Evolutionary conservation across 92 coral and sea anemone species (phyloP).

Genomic region (Isaurus tuberculatus): DNA sequence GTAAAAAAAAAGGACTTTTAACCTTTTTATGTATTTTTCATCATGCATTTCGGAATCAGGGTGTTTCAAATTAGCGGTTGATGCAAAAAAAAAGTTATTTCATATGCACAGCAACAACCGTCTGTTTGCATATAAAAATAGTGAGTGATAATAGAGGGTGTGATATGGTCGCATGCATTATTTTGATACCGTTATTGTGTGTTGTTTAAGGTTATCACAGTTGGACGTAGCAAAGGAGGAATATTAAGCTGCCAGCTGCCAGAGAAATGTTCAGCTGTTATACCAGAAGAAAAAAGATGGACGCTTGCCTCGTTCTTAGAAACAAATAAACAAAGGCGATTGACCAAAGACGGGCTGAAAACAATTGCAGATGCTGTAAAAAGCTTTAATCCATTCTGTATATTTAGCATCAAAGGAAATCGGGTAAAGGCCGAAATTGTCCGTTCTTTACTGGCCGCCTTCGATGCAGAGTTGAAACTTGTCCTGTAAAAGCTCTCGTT

Average conservation of each 20-base stretch:
- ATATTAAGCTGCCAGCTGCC: background rate
- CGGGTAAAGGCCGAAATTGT: background rate
- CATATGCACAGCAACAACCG: no score
- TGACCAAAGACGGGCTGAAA: background rate
- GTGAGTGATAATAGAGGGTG: no score
- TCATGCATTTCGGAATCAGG: no score
- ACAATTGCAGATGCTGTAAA: background rate
- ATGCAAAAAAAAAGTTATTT: no score
- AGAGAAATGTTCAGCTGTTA: conserved; percentile 6
- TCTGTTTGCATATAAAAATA: no score
- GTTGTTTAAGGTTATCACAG: no score
- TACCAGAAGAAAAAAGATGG: background rate
- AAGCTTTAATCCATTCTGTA: background rate
- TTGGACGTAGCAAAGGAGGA: no score
- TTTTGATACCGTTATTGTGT: no score
- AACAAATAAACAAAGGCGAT: background rate
- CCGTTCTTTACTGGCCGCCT: background rate
- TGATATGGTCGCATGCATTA: no score
- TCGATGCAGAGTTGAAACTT: background rate
- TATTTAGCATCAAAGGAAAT: background rate
- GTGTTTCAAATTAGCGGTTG: no score
- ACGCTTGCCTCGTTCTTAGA: background rate
- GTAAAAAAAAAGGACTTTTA: no score
- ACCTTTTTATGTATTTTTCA: no score
- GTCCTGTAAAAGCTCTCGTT: background rate